Conservation (phyloP, 2,888 invertebrate genomes). For the Andrena dorsata region DNA sequence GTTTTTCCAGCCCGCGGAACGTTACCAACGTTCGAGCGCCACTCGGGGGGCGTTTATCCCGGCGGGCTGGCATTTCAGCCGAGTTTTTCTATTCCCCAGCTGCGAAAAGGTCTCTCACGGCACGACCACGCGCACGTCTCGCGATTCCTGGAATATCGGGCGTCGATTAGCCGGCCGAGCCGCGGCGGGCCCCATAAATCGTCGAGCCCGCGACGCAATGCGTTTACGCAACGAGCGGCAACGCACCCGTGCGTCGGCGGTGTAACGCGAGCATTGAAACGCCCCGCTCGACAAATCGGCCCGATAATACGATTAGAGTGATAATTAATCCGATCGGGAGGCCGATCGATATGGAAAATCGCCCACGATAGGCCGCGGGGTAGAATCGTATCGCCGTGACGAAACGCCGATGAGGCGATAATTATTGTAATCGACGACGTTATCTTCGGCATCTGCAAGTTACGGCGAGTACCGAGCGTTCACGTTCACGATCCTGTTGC, state of each 20-base stretch:
- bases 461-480: not conserved
- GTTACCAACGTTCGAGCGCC: not conserved
- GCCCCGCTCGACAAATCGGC: slow-evolving; percentile 75
- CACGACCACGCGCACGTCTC: slow-evolving; percentile 63
- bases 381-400: slow-evolving; percentile 42
- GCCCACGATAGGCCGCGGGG: slow-evolving; percentile 47
- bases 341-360: slow-evolving; percentile 63
- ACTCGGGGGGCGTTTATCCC: slow-evolving; percentile 36
- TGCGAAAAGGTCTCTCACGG: slow-evolving; percentile 57
- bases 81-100: slow-evolving; percentile 26
- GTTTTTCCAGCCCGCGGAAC: slow-evolving; percentile 12
- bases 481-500: not conserved
- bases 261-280: slow-evolving; percentile 63
- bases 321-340: slow-evolving; percentile 77
- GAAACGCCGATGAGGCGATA: slow-evolving; percentile 68
- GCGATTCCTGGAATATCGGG: slow-evolving; percentile 74
- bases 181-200: slow-evolving; percentile 61
- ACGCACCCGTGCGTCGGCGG: slow-evolving; percentile 59
- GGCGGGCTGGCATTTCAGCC: slow-evolving; percentile 50
- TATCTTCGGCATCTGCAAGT: slow-evolving; percentile 41
- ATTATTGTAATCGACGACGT: slow-evolving; percentile 44
- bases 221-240: slow-evolving; percentile 70
- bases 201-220: slow-evolving; percentile 63
- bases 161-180: slow-evolving; percentile 61
- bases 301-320: slow-evolving; percentile 81